These are phyloP conservation scores for Meandrusa payeni DNA, from an alignment of 2,888 invertebrate genomes.

Conservation along the genomic window DNA sequence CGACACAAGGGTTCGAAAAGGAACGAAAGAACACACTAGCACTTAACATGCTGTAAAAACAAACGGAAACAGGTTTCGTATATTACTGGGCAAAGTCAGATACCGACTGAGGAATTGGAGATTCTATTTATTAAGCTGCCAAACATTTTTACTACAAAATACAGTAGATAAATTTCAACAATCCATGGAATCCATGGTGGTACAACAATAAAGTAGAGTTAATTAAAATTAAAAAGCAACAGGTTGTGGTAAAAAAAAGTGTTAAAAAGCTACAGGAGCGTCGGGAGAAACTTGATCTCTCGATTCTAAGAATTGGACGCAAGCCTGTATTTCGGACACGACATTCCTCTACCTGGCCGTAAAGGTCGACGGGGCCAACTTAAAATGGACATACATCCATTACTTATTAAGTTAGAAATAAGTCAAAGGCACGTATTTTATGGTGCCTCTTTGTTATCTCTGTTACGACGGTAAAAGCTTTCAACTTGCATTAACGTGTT, in stretches of 20 bases:
- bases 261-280: slow-evolving; percentile 4
- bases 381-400: slow-evolving; percentile 14
- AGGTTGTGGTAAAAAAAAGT: slow-evolving; percentile 9
- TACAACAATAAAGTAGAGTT: neutral
- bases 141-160: too few species aligned
- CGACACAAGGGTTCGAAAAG: too few species aligned
- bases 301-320: slow-evolving; percentile 32
- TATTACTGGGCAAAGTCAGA: slow-evolving; percentile 7
- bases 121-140: too few species aligned
- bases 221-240: slow-evolving; percentile 18
- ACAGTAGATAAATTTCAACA: too few species aligned
- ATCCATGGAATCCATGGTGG: neutral
- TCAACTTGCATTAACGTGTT: slow-evolving; percentile 4
- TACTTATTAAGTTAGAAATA: slow-evolving; percentile 16
- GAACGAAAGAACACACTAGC: too few species aligned
- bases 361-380: slow-evolving; percentile 10
- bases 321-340: slow-evolving; percentile 32
- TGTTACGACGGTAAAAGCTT: slow-evolving; percentile 13
- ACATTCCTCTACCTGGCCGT: slow-evolving; percentile 21
- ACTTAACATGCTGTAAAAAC: too few species aligned
- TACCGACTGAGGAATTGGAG: slow-evolving; percentile 4
- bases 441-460: slow-evolving; percentile 15
- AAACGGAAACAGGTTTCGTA: slow-evolving; percentile 12
- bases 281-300: slow-evolving; percentile 17
- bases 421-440: slow-evolving; percentile 12